A percentile compares a stretch with the other conserved stretches of the same genome.
Conservation (phyloP, 2,888 invertebrate genomes). For the Polymixis flavicincta region DNA sequence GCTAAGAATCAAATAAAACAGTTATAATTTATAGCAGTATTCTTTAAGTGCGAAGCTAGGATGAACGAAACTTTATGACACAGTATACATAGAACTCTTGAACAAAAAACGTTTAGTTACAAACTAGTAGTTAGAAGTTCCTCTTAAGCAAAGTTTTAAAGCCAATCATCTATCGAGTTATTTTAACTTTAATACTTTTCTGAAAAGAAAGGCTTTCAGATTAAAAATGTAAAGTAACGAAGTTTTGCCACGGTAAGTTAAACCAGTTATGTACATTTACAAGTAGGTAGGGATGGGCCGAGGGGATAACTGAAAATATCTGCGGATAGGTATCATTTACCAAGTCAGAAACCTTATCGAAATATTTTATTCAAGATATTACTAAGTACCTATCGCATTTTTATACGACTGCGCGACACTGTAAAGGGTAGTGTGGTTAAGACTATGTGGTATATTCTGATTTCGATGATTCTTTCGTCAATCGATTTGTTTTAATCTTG, state of each 20-base stretch:
- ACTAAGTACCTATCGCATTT: not conserved
- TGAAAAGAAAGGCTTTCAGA: conserved; percentile 15
- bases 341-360: not conserved
- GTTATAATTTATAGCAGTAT: not conserved
- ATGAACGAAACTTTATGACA: not conserved
- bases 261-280: not conserved
- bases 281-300: not conserved
- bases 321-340: not conserved
- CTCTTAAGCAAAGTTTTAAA: conserved; percentile 14
- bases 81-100: not conserved
- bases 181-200: conserved; percentile 28
- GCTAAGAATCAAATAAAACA: not conserved
- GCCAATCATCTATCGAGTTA: conserved; percentile 20
- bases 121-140: conserved; percentile 1
- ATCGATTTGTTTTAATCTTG: no score
- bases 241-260: not conserved
- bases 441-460: no score
- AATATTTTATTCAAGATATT: not conserved
- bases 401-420: not conserved
- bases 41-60: not conserved
- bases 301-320: not conserved
- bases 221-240: conserved; percentile 27
- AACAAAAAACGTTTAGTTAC: conserved; percentile 2
- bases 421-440: no score
- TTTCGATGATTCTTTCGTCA: no score